A percentile compares a stretch with the other conserved stretches of the same genome.
These are phyloP conservation scores for Luperina nickerlii DNA, from an alignment of 2,888 invertebrate species.

Conservation along the genomic window DNA sequence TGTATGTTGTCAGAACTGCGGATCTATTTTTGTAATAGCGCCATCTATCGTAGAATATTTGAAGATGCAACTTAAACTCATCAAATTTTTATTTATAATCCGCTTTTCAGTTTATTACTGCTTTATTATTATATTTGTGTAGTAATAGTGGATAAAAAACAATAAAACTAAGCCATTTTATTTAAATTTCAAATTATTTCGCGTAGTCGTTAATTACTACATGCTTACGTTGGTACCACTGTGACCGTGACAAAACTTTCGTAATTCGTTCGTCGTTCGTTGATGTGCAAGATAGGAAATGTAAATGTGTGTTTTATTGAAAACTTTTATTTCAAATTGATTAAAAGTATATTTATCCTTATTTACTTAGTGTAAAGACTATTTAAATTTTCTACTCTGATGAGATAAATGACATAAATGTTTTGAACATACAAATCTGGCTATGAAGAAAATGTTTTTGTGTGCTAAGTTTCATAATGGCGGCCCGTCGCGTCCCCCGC, in stretches of 20 bases:
- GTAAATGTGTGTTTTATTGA: slow-evolving; percentile 70
- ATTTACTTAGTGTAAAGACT: slow-evolving; percentile 48
- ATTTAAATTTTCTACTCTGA: slow-evolving; percentile 37
- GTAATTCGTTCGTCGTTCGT: slow-evolving; percentile 77
- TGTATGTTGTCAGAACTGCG: slow-evolving; percentile 51
- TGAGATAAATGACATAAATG: slow-evolving; percentile 41
- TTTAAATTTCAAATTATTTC: slow-evolving; percentile 21
- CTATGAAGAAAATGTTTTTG: slow-evolving; percentile 86
- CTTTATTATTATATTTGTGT: not conserved
- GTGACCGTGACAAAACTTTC: slow-evolving; percentile 84
- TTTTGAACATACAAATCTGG: slow-evolving; percentile 57
- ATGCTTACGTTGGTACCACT: slow-evolving; percentile 75
- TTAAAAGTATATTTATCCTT: slow-evolving; percentile 64
- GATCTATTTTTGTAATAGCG: slow-evolving; percentile 42
- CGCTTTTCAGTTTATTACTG: not conserved
- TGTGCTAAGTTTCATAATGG: slow-evolving; percentile 91
- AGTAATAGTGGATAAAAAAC: not conserved
- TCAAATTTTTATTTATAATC: too few relatives aligned
- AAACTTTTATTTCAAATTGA: slow-evolving; percentile 60
- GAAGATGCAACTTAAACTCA: not conserved
- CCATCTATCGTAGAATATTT: slow-evolving; percentile 64
- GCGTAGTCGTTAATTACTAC: slow-evolving; percentile 51
- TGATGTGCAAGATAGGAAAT: slow-evolving; percentile 78
- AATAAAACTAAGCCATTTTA: not conserved
- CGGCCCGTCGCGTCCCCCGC: slow-evolving; percentile 93